Percentiles rank a stretch among this genome's conserved stretches.
Evolutionary conservation across 2,888 invertebrate species (phyloP).

Genomic region (Phyllotreta striolata): DNA sequence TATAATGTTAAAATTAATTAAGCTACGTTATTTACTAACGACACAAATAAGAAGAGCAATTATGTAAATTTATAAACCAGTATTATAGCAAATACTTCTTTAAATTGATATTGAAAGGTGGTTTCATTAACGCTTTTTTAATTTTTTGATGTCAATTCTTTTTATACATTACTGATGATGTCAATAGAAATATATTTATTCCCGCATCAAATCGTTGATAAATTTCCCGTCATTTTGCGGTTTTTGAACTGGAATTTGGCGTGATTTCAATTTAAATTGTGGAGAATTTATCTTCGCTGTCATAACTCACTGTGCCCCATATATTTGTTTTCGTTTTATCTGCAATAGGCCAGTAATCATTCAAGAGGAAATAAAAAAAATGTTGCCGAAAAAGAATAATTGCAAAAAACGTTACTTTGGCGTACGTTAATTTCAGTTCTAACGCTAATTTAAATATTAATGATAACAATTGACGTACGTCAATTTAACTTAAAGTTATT

Average conservation of each 20-base stretch:
- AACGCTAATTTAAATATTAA: too few relatives aligned
- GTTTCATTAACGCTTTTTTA: too few relatives aligned
- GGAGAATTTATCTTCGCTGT: constrained; percentile 12
- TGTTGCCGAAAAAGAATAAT: background rate
- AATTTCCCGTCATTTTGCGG: constrained; percentile 9
- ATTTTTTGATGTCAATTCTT: constrained; percentile 5
- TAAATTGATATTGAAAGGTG: too few relatives aligned
- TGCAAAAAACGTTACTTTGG: too few relatives aligned
- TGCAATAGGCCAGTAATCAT: constrained; percentile 5
- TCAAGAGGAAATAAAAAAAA: background rate
- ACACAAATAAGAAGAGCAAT: background rate
- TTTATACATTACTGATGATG: background rate
- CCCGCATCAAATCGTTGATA: constrained; percentile 16
- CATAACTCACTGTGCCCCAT: constrained; percentile 17
- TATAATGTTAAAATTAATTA: too few relatives aligned
- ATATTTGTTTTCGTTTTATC: constrained; percentile 12
- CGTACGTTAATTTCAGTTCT: too few relatives aligned
- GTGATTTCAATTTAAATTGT: constrained; percentile 25
- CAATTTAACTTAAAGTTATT: too few relatives aligned
- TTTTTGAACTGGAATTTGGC: constrained; percentile 11
- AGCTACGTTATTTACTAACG: background rate
- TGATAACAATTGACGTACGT: too few relatives aligned
- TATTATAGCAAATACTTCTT: constrained; percentile 1
- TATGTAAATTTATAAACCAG: background rate
- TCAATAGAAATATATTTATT: too few relatives aligned